Percentiles rank a stretch among this genome's conserved stretches.
phyloP scores from a whole-genome alignment of 1,140 invertebrate genomes.

The Bicyclus anynana region DNA sequence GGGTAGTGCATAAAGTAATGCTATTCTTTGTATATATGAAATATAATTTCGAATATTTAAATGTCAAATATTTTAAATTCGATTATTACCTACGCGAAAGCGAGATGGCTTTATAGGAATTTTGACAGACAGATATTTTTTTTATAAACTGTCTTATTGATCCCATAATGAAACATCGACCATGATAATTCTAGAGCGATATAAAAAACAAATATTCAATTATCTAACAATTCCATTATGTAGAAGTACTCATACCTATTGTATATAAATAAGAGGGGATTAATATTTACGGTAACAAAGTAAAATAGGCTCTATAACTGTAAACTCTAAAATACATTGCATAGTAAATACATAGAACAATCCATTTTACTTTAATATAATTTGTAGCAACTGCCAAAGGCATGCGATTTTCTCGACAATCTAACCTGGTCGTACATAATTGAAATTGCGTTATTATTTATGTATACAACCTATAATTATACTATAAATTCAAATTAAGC shows the following conservation, averaged over 20 bases:
- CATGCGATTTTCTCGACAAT: background rate
- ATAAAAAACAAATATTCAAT: background rate
- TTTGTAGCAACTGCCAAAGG: background rate
- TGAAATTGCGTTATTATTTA: constrained; percentile 6
- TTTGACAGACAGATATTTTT: no score
- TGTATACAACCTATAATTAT: constrained; percentile 11
- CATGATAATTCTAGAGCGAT: no score
- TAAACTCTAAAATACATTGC: background rate
- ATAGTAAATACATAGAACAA: background rate
- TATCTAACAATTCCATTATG: background rate
- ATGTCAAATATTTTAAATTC: background rate
- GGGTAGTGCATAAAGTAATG: background rate
- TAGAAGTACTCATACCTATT: no score
- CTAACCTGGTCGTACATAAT: background rate
- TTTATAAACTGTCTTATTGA: no score
- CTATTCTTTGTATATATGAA: background rate
- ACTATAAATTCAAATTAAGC: constrained; percentile 8
- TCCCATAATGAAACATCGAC: no score
- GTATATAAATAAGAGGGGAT: background rate
- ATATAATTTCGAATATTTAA: no score
- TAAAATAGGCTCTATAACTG: background rate
- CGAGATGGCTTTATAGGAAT: no score
- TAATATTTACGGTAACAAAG: background rate
- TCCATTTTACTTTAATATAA: background rate
- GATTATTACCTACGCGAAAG: no score